Evolutionary conservation across 2,797 vertebrate species (phyloP).

Genomic region (Gymnoscopelus microlampas): DNA sequence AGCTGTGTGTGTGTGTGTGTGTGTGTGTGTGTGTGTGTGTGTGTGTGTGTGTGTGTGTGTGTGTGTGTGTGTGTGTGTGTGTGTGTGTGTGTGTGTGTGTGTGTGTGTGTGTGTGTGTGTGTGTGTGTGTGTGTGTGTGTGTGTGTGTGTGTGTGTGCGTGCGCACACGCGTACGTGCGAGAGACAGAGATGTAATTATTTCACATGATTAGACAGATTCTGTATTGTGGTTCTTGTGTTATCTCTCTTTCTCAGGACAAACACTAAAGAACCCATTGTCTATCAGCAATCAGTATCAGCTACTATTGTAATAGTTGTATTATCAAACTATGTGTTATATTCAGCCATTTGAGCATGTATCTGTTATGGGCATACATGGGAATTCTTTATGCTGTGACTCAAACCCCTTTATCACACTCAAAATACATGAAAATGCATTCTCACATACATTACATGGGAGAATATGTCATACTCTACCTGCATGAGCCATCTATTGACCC

Average conservation of each 20-base stretch:
- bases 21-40: background rate
- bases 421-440: constrained; percentile 31
- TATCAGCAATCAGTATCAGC: background rate
- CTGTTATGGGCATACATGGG: constrained; percentile 30
- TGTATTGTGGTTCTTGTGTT: background rate
- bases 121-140: background rate
- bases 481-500: constrained; percentile 30
- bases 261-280: background rate
- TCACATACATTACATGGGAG: constrained; percentile 11
- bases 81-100: constrained; percentile 8
- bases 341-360: constrained; percentile 42
- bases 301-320: constrained; percentile 10
- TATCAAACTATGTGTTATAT: constrained; percentile 13
- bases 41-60: constrained; percentile 6
- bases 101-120: background rate
- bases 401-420: constrained; percentile 19
- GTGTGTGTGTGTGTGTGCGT: background rate
- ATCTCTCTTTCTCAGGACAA: background rate
- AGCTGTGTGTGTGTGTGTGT: constrained; percentile 7
- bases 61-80: background rate
- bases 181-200: no score
- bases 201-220: background rate
- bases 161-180: background rate
- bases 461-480: constrained; percentile 43
- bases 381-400: constrained; percentile 11